Percentiles rank a stretch among this genome's conserved stretches.
phyloP scores from a whole-genome alignment of 2,797 vertebrate species.

The Sebastolobus altivelis region DNA sequence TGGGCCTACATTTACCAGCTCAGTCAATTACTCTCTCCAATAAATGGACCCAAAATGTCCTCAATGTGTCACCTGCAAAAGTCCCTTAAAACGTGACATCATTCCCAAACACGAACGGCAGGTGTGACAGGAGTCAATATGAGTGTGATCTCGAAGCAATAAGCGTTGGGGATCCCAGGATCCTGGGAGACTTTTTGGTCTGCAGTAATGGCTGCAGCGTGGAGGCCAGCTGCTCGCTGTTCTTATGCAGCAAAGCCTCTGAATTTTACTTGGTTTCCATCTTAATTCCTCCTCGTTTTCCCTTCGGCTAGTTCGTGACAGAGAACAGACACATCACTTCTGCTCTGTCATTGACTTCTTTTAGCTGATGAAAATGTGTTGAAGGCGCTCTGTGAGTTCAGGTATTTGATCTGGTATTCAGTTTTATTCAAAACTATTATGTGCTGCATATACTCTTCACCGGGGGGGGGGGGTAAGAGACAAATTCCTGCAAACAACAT shows the following conservation, averaged over 20 bases:
- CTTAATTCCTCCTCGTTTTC: slow-evolving; percentile 50
- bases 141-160: slow-evolving; percentile 90
- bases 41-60: slow-evolving; percentile 85
- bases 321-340: slow-evolving; percentile 47
- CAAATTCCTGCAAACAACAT: slow-evolving; percentile 63
- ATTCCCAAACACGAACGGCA: slow-evolving; percentile 88
- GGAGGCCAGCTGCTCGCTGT: slow-evolving; percentile 65
- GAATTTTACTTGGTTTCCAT: slow-evolving; percentile 44
- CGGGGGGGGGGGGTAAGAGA: background rate
- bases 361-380: slow-evolving; percentile 42
- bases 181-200: slow-evolving; percentile 77
- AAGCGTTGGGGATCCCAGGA: slow-evolving; percentile 78
- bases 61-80: slow-evolving; percentile 86
- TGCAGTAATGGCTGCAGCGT: slow-evolving; percentile 71
- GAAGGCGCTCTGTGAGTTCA: slow-evolving; percentile 23
- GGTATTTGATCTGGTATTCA: slow-evolving; percentile 44
- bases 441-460: slow-evolving; percentile 50
- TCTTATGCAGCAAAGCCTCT: slow-evolving; percentile 31
- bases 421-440: slow-evolving; percentile 44
- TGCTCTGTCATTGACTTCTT: slow-evolving; percentile 37
- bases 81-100: slow-evolving; percentile 79
- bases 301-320: slow-evolving; percentile 43
- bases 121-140: slow-evolving; percentile 89
- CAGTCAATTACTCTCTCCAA: slow-evolving; percentile 85
- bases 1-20: slow-evolving; percentile 79